Conservation (phyloP, 2,113 vertebrate species). For the Terrapene triunguis region DNA sequence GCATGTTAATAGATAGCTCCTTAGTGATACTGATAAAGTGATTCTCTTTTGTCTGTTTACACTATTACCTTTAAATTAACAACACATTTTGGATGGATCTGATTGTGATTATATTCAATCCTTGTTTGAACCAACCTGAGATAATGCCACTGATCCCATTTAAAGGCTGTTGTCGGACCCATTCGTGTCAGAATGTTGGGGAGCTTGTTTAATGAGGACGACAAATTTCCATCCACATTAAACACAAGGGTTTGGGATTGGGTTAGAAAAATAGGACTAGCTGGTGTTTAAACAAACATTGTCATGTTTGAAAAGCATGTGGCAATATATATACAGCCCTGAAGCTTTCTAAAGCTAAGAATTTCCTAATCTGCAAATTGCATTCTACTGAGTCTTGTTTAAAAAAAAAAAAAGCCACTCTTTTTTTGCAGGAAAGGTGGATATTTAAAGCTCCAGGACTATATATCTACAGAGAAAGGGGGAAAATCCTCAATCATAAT, state of each 20-base stretch:
- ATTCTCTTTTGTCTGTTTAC: constrained; percentile 31
- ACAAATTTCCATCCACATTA: constrained; percentile 16
- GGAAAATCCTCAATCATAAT: neutral
- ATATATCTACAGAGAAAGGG: neutral
- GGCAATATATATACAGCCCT: constrained; percentile 34
- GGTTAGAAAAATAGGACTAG: constrained; percentile 50
- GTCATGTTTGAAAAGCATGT: constrained; percentile 39
- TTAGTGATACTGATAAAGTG: constrained; percentile 51
- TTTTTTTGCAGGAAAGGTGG: neutral
- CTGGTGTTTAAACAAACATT: constrained; percentile 60
- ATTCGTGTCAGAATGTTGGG: neutral
- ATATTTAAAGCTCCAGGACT: constrained; percentile 47
- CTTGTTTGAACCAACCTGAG: constrained; percentile 2
- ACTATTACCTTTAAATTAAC: constrained; percentile 59
- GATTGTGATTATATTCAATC: constrained; percentile 31
- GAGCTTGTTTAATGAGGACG: neutral
- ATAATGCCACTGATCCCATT: constrained; percentile 60
- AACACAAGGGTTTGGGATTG: constrained; percentile 49
- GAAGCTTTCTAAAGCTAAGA: constrained; percentile 47
- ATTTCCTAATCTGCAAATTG: constrained; percentile 37
- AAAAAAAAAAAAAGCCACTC: neutral
- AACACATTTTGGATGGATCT: constrained; percentile 51
- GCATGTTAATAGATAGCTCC: constrained; percentile 17
- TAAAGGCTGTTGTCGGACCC: neutral
- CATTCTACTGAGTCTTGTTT: constrained; percentile 25